phyloP scores from a whole-genome alignment of 2,888 invertebrate genomes.

The Caenorhabditis zanzibari region DNA sequence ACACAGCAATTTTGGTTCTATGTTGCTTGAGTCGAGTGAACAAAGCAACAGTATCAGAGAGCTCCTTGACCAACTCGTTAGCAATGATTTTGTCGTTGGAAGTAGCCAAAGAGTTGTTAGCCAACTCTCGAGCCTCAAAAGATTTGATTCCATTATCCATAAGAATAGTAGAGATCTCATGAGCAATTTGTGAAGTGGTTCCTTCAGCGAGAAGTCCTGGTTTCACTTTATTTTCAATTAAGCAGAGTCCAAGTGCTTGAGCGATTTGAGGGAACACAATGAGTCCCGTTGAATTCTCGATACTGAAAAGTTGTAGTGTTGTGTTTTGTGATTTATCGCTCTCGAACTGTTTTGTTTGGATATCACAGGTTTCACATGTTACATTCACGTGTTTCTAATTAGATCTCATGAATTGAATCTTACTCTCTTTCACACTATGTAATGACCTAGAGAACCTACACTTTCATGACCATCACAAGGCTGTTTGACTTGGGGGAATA shows the following conservation, averaged over 20 bases:
- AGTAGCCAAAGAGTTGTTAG: slow-evolving; percentile 27
- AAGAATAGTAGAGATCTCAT: slow-evolving; percentile 83
- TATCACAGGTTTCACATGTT: background rate
- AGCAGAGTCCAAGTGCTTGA: slow-evolving; percentile 66
- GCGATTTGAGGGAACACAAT: slow-evolving; percentile 59
- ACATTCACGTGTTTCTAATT: slow-evolving; percentile 13
- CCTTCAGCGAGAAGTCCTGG: slow-evolving; percentile 84
- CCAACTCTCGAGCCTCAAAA: slow-evolving; percentile 48
- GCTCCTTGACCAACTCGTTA: slow-evolving; percentile 81
- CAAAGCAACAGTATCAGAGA: slow-evolving; percentile 84
- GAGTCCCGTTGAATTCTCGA: slow-evolving; percentile 60
- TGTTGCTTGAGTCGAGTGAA: slow-evolving; percentile 84
- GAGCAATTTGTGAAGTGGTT: slow-evolving; percentile 83
- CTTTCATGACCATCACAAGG: slow-evolving; percentile 19
- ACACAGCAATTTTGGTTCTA: slow-evolving; percentile 84
- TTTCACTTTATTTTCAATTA: slow-evolving; percentile 76
- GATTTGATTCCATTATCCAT: slow-evolving; percentile 77
- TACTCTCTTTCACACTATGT: slow-evolving; percentile 12
- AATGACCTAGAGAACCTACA: slow-evolving; percentile 17
- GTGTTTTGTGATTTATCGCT: background rate
- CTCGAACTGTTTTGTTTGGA: background rate
- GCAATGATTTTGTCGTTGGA: slow-evolving; percentile 56
- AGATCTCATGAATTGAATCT: background rate
- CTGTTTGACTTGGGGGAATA: slow-evolving; percentile 45
- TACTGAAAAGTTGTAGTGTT: slow-evolving; percentile 45